phyloP scores from a whole-genome alignment of 2,113 vertebrate species.

The Clupea harengus region DNA sequence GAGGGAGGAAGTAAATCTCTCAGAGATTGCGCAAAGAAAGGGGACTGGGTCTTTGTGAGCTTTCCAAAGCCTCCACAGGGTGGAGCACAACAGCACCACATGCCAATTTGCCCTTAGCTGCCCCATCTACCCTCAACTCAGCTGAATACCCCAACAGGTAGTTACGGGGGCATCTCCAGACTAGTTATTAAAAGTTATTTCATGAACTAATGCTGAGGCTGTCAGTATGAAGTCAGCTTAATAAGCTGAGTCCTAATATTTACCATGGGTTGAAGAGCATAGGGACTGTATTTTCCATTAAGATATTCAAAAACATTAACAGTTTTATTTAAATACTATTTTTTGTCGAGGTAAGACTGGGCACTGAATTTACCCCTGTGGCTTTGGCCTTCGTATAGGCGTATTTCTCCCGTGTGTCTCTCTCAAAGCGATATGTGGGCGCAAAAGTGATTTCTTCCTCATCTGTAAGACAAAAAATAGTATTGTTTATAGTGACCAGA shows the following conservation, averaged over 20 bases:
- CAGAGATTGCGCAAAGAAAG: neutral
- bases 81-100: neutral
- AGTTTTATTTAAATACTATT: neutral
- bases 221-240: neutral
- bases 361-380: constrained; percentile 80
- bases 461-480: constrained; percentile 69
- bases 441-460: constrained; percentile 97
- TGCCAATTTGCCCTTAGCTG: neutral
- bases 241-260: too few relatives aligned
- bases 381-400: constrained; percentile 96
- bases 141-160: neutral
- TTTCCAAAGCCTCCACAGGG: too few relatives aligned
- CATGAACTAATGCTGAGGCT: neutral
- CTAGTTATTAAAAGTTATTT: neutral
- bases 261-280: neutral
- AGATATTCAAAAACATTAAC: neutral
- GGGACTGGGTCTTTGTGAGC: neutral
- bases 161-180: neutral
- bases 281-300: constrained; percentile 1
- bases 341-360: neutral
- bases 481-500: neutral
- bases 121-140: neutral
- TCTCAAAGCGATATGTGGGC: constrained; percentile 94
- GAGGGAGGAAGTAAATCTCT: neutral
- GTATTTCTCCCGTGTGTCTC: constrained; percentile 86